These are phyloP conservation scores for Hippoglossus hippoglossus DNA, from an alignment of 2,797 vertebrate species.

Conservation along the genomic window DNA sequence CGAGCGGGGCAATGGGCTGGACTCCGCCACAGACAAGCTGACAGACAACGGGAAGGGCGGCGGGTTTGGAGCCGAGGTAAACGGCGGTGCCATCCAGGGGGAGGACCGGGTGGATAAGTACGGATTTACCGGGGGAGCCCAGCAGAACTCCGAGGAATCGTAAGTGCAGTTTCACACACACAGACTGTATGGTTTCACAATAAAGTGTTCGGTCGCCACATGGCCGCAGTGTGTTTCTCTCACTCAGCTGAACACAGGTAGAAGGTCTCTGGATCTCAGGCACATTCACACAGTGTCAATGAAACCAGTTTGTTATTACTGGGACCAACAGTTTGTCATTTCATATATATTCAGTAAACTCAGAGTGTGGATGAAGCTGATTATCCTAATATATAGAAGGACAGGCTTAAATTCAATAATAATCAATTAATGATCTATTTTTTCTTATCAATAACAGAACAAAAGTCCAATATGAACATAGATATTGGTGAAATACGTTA, in stretches of 20 bases:
- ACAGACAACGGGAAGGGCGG: constrained; percentile 71
- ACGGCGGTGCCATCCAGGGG: constrained; percentile 73
- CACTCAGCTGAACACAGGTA: no score
- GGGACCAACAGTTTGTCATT: no score
- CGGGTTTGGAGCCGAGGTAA: constrained; percentile 83
- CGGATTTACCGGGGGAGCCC: constrained; percentile 91
- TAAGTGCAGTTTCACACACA: constrained; percentile 72
- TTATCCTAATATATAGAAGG: no score
- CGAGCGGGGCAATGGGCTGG: constrained; percentile 79
- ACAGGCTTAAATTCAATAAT: no score
- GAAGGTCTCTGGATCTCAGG: no score
- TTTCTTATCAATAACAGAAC: no score
- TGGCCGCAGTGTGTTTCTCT: background rate
- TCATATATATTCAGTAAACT: no score
- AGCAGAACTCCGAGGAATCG: constrained; percentile 81
- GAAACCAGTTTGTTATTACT: no score
- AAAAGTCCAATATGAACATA: background rate
- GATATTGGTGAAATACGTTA: no score
- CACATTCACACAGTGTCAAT: no score
- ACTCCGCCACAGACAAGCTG: constrained; percentile 79
- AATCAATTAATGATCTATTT: no score
- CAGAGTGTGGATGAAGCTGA: no score
- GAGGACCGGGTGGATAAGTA: constrained; percentile 91
- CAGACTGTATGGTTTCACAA: background rate
- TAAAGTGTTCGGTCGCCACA: background rate